Percentiles rank a stretch among this genome's conserved stretches.
These are phyloP conservation scores for Podargus strigoides DNA, from an alignment of 2,797 vertebrate genomes.

Conservation along the genomic window DNA sequence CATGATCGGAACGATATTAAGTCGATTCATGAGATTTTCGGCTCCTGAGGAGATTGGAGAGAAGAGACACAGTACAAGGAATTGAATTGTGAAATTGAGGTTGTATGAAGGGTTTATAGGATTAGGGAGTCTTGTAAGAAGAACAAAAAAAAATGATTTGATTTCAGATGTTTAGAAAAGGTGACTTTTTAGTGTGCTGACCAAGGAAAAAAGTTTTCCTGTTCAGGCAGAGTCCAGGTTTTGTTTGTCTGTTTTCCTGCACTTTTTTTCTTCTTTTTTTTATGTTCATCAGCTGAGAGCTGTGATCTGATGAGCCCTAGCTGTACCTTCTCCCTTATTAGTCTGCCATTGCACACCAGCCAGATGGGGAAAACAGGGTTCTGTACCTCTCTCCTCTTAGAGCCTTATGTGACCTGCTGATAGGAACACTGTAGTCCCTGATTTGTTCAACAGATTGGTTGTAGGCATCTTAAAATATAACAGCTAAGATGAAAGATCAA, in stretches of 20 bases:
- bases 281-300: background rate
- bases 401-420: background rate
- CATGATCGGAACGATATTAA: background rate
- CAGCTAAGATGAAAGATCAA: background rate
- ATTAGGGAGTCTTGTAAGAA: background rate
- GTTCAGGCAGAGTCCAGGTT: background rate
- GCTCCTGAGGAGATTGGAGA: background rate
- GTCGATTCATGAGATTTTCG: background rate
- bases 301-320: background rate
- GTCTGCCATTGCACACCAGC: background rate
- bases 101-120: background rate
- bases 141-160: background rate
- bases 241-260: background rate
- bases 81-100: background rate
- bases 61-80: background rate
- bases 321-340: background rate
- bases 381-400: background rate
- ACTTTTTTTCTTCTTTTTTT: background rate
- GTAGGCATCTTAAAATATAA: background rate
- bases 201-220: background rate
- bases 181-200: background rate
- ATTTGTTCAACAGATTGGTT: background rate
- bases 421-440: background rate
- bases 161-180: background rate
- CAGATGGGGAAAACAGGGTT: background rate